These are phyloP conservation scores for Gasteruption jaculator DNA, from an alignment of 2,888 invertebrate species.

Conservation along the genomic window DNA sequence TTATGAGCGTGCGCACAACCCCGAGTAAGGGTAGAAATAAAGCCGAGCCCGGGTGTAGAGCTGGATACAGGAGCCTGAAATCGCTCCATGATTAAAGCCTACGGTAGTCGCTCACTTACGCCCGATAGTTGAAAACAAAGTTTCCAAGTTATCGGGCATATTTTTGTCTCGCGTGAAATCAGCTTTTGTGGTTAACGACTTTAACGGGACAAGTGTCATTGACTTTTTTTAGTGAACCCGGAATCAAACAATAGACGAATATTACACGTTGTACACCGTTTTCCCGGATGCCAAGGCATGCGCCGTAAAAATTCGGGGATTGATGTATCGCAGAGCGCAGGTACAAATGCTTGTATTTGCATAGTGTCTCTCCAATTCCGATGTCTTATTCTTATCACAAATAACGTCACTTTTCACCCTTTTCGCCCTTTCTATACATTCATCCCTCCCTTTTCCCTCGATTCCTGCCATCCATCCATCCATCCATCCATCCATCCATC, in stretches of 20 bases:
- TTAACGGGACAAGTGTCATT: no score
- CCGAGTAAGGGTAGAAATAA: slow-evolving; percentile 34
- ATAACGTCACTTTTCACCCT: no score
- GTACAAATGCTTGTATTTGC: slow-evolving; percentile 37
- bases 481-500: no score
- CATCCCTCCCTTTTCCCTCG: no score
- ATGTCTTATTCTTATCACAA: no score
- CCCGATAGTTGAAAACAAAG: no score
- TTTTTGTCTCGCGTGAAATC: no score
- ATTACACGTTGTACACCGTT: slow-evolving; percentile 23
- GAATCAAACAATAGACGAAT: background rate
- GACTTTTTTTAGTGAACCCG: background rate
- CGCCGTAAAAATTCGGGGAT: slow-evolving; percentile 46
- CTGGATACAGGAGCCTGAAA: slow-evolving; percentile 37
- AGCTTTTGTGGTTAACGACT: no score
- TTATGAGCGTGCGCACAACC: slow-evolving; percentile 49
- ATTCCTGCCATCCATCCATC: no score
- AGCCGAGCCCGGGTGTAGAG: slow-evolving; percentile 40
- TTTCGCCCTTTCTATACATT: no score
- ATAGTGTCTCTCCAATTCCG: no score
- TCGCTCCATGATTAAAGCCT: slow-evolving; percentile 20
- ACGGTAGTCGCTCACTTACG: slow-evolving; percentile 10
- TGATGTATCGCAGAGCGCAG: slow-evolving; percentile 51
- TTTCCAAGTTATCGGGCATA: no score
- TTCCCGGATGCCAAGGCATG: slow-evolving; percentile 48